These are phyloP conservation scores for Trachelus tabidus DNA, from an alignment of 2,888 invertebrate genomes.

Conservation along the genomic window DNA sequence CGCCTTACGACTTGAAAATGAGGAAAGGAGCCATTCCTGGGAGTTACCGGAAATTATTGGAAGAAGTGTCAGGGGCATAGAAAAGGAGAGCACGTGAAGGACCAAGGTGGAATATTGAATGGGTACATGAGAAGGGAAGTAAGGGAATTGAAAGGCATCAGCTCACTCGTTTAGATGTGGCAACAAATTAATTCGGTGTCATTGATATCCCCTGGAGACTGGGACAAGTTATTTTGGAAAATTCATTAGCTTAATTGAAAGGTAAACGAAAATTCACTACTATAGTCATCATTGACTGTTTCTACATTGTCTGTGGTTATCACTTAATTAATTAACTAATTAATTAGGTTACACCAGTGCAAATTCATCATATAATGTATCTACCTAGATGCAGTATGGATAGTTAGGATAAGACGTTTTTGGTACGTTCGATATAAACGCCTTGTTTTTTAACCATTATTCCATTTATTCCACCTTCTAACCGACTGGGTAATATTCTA, in stretches of 20 bases:
- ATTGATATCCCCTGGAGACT: not conserved
- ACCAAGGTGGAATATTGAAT: not conserved
- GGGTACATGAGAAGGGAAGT: not conserved
- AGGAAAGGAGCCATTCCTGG: not conserved
- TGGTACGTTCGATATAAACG: not conserved
- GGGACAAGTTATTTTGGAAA: not conserved
- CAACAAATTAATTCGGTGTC: not conserved
- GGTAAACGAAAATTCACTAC: not conserved
- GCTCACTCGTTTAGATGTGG: not conserved
- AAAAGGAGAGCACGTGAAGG: not conserved
- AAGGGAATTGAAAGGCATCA: not conserved
- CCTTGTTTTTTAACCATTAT: not conserved
- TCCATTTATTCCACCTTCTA: not conserved
- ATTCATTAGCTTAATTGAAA: not conserved
- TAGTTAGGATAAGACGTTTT: not conserved
- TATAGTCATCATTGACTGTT: not conserved
- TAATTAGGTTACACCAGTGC: not conserved
- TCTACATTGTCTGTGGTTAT: not conserved
- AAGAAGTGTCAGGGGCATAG: not conserved
- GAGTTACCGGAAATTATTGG: not conserved
- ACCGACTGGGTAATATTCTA: not conserved
- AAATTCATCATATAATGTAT: not conserved
- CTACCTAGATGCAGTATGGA: not conserved
- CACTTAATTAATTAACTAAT: not conserved
- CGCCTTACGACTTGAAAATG: not conserved